Evolutionary conservation across 2,888 invertebrate species (phyloP), one percentile per base, ranked within the genome.

Genomic region (Beris chalybata): DNA sequence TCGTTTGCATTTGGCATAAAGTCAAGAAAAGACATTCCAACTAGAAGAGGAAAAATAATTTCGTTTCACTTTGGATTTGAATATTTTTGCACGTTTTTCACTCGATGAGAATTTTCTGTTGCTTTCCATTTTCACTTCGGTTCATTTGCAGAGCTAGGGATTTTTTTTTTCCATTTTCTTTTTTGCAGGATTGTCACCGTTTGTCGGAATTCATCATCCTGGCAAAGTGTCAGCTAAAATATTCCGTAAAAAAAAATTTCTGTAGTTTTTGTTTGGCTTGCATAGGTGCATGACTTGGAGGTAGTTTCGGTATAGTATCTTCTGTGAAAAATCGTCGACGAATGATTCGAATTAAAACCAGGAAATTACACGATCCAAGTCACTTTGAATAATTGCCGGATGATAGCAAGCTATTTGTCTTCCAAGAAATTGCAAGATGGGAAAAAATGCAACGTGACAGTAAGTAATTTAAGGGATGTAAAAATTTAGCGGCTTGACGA

Each of bases 371-470:
- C 13, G 52, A 38, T 61, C 22, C 61, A 61, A 61, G 61, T 38
- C 61, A 61, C 50, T 61, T 50, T 61, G 61, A 61, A 50, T 61
- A 61, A 61, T 61, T 61, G 61, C 61, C 52, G 61, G 52, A 50
- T 38, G 61, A 52, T 52, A 52, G 52, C 22, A 12, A 50, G 31
- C 61, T 22, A 52, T 61, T 61, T 61, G 61, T 61, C 61, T 50
- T 30, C 38, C 38, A 38, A 38, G 38, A 38, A 7, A 38, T 38
- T 38, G 38, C 38, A 38, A 38, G 5, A 2, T 32, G 50, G 38
- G 52, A 61, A 52, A n/a, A 52, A 61, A 61, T 50, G 50, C 43
- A 7, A 22, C 12, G 52, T 52, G 61, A 61, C 61, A 61, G 13
- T 12, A 15, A 22, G 50, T 31, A 50, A 50, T 48, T 12, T 48